A percentile compares a stretch with the other conserved stretches of the same genome.
Conservation (phyloP, 2,113 vertebrate genomes). For the Laticauda laticaudata region DNA sequence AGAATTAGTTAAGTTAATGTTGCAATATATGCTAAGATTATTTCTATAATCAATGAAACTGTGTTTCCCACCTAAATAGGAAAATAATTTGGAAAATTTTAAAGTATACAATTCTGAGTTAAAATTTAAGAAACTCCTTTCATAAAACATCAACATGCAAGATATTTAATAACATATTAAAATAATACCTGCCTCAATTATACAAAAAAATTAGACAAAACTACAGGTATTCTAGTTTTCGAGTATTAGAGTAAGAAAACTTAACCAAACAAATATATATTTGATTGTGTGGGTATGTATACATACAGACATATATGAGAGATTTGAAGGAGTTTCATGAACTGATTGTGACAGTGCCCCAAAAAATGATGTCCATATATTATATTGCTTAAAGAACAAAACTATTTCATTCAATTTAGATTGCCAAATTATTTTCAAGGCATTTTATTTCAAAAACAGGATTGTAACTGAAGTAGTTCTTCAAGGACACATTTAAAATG, state of each 20-base stretch:
- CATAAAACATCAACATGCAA: slow-evolving; percentile 24
- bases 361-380: slow-evolving; percentile 25
- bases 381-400: slow-evolving; percentile 34
- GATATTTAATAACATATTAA: slow-evolving; percentile 9
- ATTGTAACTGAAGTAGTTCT: slow-evolving; percentile 50
- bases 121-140: not conserved
- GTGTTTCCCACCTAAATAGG: slow-evolving; percentile 22
- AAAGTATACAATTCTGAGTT: not conserved
- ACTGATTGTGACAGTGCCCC: slow-evolving; percentile 30
- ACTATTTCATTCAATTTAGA: slow-evolving; percentile 18
- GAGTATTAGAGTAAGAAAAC: slow-evolving; percentile 48
- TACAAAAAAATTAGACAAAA: slow-evolving; percentile 45
- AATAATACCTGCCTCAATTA: slow-evolving; percentile 42
- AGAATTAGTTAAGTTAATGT: not conserved
- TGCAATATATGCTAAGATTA: slow-evolving; percentile 16
- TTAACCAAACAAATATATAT: slow-evolving; percentile 46
- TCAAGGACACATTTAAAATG: slow-evolving; percentile 51
- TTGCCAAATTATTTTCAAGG: slow-evolving; percentile 28
- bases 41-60: slow-evolving; percentile 9
- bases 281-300: slow-evolving; percentile 34
- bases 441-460: slow-evolving; percentile 34
- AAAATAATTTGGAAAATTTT: not conserved
- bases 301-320: not conserved
- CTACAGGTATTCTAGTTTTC: slow-evolving; percentile 45
- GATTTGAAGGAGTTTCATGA: slow-evolving; percentile 21